A percentile compares a stretch with the other conserved stretches of the same genome.
Evolutionary conservation across 2,113 vertebrate genomes (phyloP).

Genomic region (Nesogale talazaci): DNA sequence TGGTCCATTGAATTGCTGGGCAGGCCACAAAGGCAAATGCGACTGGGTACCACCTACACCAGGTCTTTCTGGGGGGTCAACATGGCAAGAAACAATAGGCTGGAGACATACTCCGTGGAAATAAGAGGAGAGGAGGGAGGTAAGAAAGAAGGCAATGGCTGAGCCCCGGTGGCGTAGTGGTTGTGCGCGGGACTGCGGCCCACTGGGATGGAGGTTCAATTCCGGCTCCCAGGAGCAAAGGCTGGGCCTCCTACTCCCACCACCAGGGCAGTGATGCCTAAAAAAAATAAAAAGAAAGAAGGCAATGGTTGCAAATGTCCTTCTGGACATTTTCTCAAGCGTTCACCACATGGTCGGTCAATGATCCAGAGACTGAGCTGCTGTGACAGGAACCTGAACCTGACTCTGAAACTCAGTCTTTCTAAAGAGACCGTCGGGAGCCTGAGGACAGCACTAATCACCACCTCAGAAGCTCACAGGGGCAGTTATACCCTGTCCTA

Average conservation of each 20-base stretch:
- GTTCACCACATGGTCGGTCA: neutral
- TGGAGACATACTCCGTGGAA: neutral
- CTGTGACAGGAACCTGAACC: neutral
- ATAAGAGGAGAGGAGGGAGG: neutral
- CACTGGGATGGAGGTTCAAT: too few species aligned
- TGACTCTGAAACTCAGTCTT: neutral
- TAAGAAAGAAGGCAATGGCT: neutral
- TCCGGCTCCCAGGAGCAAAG: too few species aligned
- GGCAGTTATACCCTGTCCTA: too few species aligned
- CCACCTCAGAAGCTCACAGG: too few species aligned
- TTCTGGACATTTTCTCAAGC: neutral
- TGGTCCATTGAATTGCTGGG: neutral
- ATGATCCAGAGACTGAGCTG: neutral
- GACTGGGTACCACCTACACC: neutral
- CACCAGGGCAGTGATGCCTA: too few species aligned
- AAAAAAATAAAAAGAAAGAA: neutral
- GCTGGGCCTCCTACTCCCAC: too few species aligned
- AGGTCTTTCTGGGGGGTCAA: neutral
- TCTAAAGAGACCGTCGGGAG: neutral
- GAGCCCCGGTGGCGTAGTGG: too few species aligned
- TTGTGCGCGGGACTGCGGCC: too few species aligned
- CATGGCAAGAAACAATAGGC: neutral
- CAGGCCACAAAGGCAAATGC: neutral
- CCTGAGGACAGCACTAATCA: neutral
- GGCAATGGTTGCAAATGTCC: neutral